Evolutionary conservation across 1,140 invertebrate species (phyloP), one percentile per base, ranked within the genome.

Genomic region (Nautilus pompilius): DNA sequence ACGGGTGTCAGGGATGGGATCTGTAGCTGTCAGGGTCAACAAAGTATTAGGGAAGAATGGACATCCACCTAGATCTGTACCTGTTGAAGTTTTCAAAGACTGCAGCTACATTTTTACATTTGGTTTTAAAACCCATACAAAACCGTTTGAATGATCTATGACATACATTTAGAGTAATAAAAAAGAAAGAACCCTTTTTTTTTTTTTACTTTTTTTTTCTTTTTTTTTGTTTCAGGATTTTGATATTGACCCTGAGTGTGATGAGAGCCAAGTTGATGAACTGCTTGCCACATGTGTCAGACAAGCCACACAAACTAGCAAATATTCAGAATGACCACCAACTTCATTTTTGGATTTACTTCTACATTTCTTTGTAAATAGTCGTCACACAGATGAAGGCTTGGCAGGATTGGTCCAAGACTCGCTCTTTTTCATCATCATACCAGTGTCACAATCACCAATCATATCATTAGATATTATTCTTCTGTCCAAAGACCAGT

Each of bases 231-330:
- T 72, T n/a, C 65, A 81, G 80, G 80, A 81, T 24, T 80, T 81
- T 68, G 79, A 81, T 57, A 80, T 81, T 65, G 80, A 81, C 66
- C 76, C 77, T 36, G 79, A 81, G 30, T 71, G 69, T 33, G 77
- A 78, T 60, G 74, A 75, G 6, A 79, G 80, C 36, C 78, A 81
- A 62, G 80, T 81, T 8, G 80, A 81, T 59, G 76, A 80, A 62
- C 70, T 81, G n/a, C 58, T 81, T 33, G 75, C 74, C 32, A 72
- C 76, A 17, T 81, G 80, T 68, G 72, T 81, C 10, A 65, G 69
- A 34, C 78, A 80, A 51, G 78, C 78, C n/a, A 68, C 72, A 20
- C 75, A 76, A 60, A 45, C 64, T 67, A 41, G 32, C 58, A 17
- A 13, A 17, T 20, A 26, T 17, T 1, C 59, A 22, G 4, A 28